Evolutionary conservation across 2,888 invertebrate genomes (phyloP), one percentile per base, ranked within the genome.

Genomic region (Diadegma fenestrale): DNA sequence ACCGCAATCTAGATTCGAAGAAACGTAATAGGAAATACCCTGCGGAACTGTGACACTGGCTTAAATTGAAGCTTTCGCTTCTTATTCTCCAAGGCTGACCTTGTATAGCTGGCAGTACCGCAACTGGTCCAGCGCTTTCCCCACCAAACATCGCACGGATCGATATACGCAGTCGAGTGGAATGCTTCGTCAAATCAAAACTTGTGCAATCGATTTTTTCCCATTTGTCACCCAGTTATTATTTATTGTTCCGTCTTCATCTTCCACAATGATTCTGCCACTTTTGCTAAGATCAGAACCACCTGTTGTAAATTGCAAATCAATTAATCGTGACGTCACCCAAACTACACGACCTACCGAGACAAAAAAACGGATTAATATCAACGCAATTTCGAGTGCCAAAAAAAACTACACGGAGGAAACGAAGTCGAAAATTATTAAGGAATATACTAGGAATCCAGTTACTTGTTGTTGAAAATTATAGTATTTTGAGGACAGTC

Each of bases 161-260:
- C 58, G 58, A 58, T 58, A 58, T 58, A 58, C 58, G 58, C 58
- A 58, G 58, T 26, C 58, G 12, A 58, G 58, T 26, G 26, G 14
- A 58, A 58, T 58, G 0, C 58, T 58, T 58, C 58, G 14, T 26
- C 26, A 14, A 58, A 58, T 26, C 26, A 22, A 26, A 58, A 58
- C 22, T 58, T 14, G 6, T 14, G 14, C 0, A 58, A 58, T 58
- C 58, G 26, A 26, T 58, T 14, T 26, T 58, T 26, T 19, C 2
- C 2, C 2, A 1, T 12, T 54, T 54, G 4, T 22, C 12, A 14
- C 10, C 14, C 58, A 14, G 22, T 26, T 58, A 26, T 14, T 26
- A 10, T 26, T 58, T 14, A 14, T 5, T 58, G 26, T 12, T 26
- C 5, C 14, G 2, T 14, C 5, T 26, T 22, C 1, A 58, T 58